These are phyloP conservation scores for Asteroscopus sphinx DNA, from an alignment of 2,888 invertebrate species.

Conservation along the genomic window DNA sequence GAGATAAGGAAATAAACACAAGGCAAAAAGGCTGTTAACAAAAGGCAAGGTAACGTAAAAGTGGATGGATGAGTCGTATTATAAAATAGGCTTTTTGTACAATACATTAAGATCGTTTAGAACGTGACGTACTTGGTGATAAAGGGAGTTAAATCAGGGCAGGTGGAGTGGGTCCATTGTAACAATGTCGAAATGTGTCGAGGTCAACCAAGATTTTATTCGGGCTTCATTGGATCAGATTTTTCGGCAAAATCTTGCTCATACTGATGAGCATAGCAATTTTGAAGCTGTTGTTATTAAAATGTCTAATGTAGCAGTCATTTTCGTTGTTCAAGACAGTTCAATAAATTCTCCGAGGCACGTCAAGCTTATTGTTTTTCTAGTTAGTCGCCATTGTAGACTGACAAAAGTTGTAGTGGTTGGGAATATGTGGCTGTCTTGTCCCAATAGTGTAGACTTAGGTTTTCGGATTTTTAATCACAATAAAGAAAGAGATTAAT, in stretches of 20 bases:
- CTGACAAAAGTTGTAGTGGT: too few species aligned
- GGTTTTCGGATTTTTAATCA: too few species aligned
- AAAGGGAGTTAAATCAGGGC: conserved; percentile 33
- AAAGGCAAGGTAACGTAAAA: conserved; percentile 33
- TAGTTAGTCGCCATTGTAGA: too few species aligned
- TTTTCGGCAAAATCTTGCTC: not conserved
- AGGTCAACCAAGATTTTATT: not conserved
- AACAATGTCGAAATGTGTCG: conserved; percentile 3
- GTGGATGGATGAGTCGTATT: conserved; percentile 34
- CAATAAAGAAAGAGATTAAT: too few species aligned
- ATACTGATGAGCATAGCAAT: too few species aligned
- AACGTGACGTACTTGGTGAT: conserved; percentile 27
- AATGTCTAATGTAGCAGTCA: too few species aligned
- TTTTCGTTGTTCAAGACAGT: too few species aligned
- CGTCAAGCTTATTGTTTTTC: too few species aligned
- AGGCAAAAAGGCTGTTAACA: conserved; percentile 27
- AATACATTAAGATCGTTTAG: conserved; percentile 43
- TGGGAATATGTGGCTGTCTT: too few species aligned
- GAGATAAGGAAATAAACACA: conserved; percentile 39
- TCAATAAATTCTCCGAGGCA: too few species aligned
- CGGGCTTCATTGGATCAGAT: not conserved
- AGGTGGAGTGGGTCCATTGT: conserved; percentile 6
- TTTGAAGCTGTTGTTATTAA: too few species aligned
- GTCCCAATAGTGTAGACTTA: too few species aligned
- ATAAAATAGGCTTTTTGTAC: conserved; percentile 34